These are phyloP conservation scores for Poeciliopsis gracilis DNA, from an alignment of 2,797 vertebrate genomes.

Conservation along the genomic window DNA sequence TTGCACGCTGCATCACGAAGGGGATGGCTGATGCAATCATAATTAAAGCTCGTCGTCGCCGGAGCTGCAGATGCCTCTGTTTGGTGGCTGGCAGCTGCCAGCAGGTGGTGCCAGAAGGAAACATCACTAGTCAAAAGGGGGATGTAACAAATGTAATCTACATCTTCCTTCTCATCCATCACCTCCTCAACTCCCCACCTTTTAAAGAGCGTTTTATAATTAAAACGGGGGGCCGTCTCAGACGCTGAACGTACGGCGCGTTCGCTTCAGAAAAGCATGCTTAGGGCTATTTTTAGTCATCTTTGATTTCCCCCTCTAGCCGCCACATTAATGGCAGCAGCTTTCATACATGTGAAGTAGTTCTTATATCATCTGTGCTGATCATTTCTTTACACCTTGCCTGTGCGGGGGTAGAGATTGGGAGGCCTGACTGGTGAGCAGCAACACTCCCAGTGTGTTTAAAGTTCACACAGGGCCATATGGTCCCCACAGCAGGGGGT, in stretches of 20 bases:
- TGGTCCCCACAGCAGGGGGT: conserved; percentile 74
- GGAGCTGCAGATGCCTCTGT: conserved; percentile 48
- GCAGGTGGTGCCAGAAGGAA: conserved; percentile 80
- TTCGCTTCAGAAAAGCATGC: conserved; percentile 71
- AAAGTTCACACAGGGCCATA: conserved; percentile 82
- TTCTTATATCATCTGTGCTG: conserved; percentile 57
- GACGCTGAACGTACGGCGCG: conserved; percentile 69
- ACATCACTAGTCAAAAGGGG: conserved; percentile 65
- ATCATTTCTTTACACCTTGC: conserved; percentile 58
- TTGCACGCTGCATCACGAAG: conserved; percentile 61
- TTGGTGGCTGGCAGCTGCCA: conserved; percentile 61
- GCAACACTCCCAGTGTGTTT: conserved; percentile 69
- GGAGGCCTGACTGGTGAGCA: conserved; percentile 60
- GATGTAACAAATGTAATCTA: conserved; percentile 71
- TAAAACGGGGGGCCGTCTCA: conserved; percentile 74
- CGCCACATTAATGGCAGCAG: conserved; percentile 64
- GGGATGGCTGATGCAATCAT: conserved; percentile 82
- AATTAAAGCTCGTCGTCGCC: conserved; percentile 64
- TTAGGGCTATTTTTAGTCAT: conserved; percentile 76
- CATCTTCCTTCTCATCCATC: conserved; percentile 40
- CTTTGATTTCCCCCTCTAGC: conserved; percentile 59
- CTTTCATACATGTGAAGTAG: conserved; percentile 53
- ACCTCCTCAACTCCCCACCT: conserved; percentile 40
- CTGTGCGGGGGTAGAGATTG: conserved; percentile 49
- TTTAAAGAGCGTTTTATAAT: conserved; percentile 76